Evolutionary conservation across 2,888 invertebrate species (phyloP), one percentile per base, ranked within the genome.

Genomic region (Tineola bisselliella): DNA sequence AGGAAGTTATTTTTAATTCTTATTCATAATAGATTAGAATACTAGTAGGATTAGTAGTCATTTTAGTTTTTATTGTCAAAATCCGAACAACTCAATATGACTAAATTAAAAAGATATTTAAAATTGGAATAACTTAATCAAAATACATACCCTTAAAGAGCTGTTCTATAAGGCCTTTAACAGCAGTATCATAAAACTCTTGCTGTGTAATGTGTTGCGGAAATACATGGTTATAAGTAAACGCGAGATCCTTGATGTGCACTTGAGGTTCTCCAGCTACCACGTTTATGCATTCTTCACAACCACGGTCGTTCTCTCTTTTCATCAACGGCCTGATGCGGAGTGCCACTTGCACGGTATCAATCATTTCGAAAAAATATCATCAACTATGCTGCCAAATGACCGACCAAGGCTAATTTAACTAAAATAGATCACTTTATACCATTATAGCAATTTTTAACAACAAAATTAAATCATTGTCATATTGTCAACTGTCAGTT

Each of bases 141-240:
- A 25, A 2, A 12, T 38, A 43, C 64, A 65, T 74, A 92, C 93
- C 95, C 88, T 93, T 90, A 73, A 96, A 94, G n/a, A 96, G 82
- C 69, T 91, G 93, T 1, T 87, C 83, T 18, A 97, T 88, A 64
- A 96, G 89, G 12, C 89, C 87, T 66, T 90, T 88, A 0, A 96
- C 92, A 10, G 94, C 90, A 18, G 86, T 88, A 30, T 91, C 87
- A 74, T 96, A 97, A 48, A 97, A 90, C 44, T 90, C 84, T 57
- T 90, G 88, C 68, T 97, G 96, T 0, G 84, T 86, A 1, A 91
- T 88, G n/a, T 88, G 88, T 59, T 90, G 88, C 19, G 91, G 88
- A 68, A 95, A 95, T 0, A 95, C 95, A 87, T 92, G 90, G 76
- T 97, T 96, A 70, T 91, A 97, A 0, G 95, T 94, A 67, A 95